Conservation (phyloP, 2,113 vertebrate species). For the Centropus bengalensis region DNA sequence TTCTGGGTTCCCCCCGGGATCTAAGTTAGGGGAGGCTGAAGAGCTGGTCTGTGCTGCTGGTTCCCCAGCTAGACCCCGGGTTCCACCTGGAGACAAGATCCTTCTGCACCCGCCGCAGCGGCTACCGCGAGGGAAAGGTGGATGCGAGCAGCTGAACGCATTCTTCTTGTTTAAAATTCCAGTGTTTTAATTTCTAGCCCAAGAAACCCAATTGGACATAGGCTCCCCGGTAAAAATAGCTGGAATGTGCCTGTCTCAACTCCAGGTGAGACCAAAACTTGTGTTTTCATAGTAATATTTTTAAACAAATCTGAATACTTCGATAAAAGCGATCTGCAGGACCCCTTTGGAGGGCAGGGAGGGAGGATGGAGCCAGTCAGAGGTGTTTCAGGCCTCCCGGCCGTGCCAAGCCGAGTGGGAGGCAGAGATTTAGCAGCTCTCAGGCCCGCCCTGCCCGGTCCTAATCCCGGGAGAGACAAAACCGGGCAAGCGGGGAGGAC, state of each 20-base stretch:
- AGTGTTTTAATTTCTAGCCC: not conserved
- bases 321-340: not conserved
- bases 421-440: not conserved
- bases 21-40: too few relatives aligned
- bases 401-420: not conserved
- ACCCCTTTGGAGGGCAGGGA: not conserved
- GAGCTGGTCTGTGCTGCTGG: not conserved
- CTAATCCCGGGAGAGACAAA: not conserved
- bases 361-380: not conserved
- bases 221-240: not conserved
- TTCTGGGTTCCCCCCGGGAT: not conserved
- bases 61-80: rapidly evolving
- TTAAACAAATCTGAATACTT: not conserved
- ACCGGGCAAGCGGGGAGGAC: rapidly evolving
- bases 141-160: rapidly evolving
- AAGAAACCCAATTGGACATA: not conserved
- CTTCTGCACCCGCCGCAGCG: not conserved
- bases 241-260: not conserved
- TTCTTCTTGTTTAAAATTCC: not conserved
- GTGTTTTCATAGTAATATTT: not conserved
- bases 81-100: not conserved
- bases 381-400: not conserved
- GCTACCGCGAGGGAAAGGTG: not conserved
- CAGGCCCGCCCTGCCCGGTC: not conserved
- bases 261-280: not conserved